These are phyloP conservation scores for Heteropelma amictum DNA, from an alignment of 2,888 invertebrate genomes.

Conservation along the genomic window DNA sequence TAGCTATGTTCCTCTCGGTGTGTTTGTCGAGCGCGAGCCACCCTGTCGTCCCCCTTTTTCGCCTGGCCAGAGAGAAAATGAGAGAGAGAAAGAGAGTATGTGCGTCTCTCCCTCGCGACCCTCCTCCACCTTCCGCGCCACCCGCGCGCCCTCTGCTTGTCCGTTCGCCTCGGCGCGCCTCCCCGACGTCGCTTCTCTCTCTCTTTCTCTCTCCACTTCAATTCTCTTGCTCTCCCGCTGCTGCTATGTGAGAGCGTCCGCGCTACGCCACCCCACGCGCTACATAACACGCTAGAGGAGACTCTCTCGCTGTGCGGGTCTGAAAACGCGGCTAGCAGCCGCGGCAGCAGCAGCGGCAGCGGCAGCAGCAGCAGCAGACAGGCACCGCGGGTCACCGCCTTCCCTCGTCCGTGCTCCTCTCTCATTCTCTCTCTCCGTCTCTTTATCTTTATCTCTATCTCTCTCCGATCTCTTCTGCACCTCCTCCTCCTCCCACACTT, in stretches of 20 bases:
- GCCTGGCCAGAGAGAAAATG: slow-evolving; percentile 42
- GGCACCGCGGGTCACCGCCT: slow-evolving; percentile 77
- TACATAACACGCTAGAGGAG: slow-evolving; percentile 59
- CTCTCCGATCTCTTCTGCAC: slow-evolving; percentile 24
- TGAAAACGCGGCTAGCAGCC: slow-evolving; percentile 72
- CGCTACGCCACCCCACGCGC: slow-evolving; percentile 60
- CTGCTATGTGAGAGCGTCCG: slow-evolving; percentile 48
- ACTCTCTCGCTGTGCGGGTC: slow-evolving; percentile 57
- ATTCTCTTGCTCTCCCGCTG: slow-evolving; percentile 35
- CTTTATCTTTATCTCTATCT: slow-evolving; percentile 25
- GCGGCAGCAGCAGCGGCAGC: slow-evolving; percentile 69
- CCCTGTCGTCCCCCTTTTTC: slow-evolving; percentile 54
- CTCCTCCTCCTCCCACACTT: slow-evolving; percentile 46
- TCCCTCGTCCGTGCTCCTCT: slow-evolving; percentile 62
- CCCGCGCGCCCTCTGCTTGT: slow-evolving; percentile 39
- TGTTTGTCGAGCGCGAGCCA: slow-evolving; percentile 36
- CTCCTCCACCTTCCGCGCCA: slow-evolving; percentile 25
- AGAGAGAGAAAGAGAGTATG: slow-evolving; percentile 14
- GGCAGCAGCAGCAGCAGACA: slow-evolving; percentile 70
- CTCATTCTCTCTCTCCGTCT: slow-evolving; percentile 17
- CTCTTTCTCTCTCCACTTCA: slow-evolving; percentile 41
- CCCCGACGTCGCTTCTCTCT: slow-evolving; percentile 51
- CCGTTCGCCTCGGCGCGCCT: slow-evolving; percentile 58
- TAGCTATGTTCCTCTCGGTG: slow-evolving; percentile 26
- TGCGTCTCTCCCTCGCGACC: slow-evolving; percentile 42